These are phyloP conservation scores for Siniperca chuatsi DNA, from an alignment of 2,113 vertebrate species.

Conservation along the genomic window DNA sequence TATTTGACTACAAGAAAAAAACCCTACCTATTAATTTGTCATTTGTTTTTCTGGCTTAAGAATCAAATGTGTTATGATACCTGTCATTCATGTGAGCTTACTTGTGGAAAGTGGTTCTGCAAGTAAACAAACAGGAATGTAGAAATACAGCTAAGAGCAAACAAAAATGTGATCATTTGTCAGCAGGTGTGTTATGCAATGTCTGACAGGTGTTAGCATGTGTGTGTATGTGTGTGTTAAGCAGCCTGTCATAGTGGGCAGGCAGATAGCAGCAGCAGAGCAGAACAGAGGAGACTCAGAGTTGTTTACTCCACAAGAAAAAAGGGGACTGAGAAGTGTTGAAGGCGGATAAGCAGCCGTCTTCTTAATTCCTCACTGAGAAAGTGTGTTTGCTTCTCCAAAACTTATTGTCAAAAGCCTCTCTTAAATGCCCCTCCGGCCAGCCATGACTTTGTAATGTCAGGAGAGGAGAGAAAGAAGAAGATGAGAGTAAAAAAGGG, in stretches of 20 bases:
- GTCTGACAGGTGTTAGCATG: constrained; percentile 21
- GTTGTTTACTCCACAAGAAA: constrained; percentile 67
- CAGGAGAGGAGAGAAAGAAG: constrained; percentile 18
- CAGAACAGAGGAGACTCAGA: constrained; percentile 47
- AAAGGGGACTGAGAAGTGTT: constrained; percentile 57
- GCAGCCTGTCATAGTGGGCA: constrained; percentile 42
- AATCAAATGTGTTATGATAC: not conserved
- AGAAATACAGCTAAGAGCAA: not conserved
- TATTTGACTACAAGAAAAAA: not conserved
- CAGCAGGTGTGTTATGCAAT: constrained; percentile 15
- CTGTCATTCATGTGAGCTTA: constrained; percentile 6
- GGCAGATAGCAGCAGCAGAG: constrained; percentile 50
- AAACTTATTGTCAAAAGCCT: constrained; percentile 56
- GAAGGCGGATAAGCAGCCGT: constrained; percentile 64
- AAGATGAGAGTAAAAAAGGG: not conserved
- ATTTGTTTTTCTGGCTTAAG: not conserved
- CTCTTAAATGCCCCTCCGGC: constrained; percentile 47
- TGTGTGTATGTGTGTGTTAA: constrained; percentile 32
- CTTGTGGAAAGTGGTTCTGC: constrained; percentile 10
- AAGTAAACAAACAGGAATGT: constrained; percentile 8
- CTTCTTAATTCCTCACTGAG: constrained; percentile 64
- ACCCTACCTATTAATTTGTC: not conserved
- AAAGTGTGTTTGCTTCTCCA: constrained; percentile 55
- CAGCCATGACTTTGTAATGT: constrained; percentile 60
- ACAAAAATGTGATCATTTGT: not conserved